These are phyloP conservation scores for Zenarchopterus dispar DNA, from an alignment of 2,797 vertebrate species.

Conservation along the genomic window DNA sequence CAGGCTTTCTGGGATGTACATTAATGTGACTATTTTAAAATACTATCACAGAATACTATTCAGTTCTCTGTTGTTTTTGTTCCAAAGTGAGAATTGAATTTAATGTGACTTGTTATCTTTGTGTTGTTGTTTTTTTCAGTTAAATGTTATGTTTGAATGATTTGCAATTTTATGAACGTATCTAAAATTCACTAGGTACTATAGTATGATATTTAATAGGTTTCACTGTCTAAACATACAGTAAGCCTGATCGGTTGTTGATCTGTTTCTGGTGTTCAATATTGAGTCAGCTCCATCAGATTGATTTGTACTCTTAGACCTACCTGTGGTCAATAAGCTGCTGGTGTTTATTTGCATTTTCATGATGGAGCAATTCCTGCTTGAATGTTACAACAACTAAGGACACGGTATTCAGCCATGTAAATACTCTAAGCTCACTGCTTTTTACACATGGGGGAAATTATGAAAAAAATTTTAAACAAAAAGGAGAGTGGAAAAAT, in stretches of 20 bases:
- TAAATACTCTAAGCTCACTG: not conserved
- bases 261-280: conserved; percentile 17
- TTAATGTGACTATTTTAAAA: too few relatives aligned
- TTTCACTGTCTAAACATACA: not conserved
- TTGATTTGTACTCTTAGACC: conserved; percentile 10
- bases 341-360: conserved; percentile 47
- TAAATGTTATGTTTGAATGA: too few relatives aligned
- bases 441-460: not conserved
- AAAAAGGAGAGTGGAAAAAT: conserved; percentile 20
- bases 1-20: too few relatives aligned
- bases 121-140: too few relatives aligned
- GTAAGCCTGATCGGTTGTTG: conserved; percentile 1
- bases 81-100: too few relatives aligned
- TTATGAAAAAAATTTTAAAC: conserved; percentile 15
- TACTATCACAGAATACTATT: too few relatives aligned
- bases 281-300: conserved; percentile 7
- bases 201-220: too few relatives aligned
- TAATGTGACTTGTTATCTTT: too few relatives aligned
- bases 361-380: conserved; percentile 31
- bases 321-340: conserved; percentile 20
- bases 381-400: conserved; percentile 12
- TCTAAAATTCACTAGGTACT: too few relatives aligned
- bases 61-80: too few relatives aligned
- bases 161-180: too few relatives aligned
- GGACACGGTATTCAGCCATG: not conserved